Percentiles rank a stretch among this genome's conserved stretches.
Conservation (phyloP, 2,888 invertebrate species). For the Agrotis puta region DNA sequence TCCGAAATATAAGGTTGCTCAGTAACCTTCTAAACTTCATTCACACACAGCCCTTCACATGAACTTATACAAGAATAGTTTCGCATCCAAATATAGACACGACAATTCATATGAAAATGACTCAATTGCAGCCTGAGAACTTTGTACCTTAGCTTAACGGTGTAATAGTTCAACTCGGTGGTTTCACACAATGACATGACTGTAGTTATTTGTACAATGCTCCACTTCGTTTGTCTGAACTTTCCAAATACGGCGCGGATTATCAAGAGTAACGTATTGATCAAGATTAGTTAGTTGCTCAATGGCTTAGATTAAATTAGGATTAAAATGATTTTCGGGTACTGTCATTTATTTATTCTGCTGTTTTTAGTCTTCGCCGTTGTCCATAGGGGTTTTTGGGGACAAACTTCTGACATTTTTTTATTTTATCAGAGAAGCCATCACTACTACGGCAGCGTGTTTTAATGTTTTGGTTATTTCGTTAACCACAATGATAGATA, state of each 20-base stretch:
- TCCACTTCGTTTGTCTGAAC: constrained; percentile 36
- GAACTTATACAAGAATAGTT: constrained; percentile 33
- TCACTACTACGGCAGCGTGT: too few species aligned
- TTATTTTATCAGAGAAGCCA: too few species aligned
- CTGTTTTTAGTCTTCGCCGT: background rate
- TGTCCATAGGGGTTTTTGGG: background rate
- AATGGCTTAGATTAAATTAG: constrained; percentile 3
- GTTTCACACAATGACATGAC: constrained; percentile 55
- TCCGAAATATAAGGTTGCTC: constrained; percentile 2
- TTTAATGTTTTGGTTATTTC: background rate
- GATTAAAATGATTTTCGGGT: constrained; percentile 9
- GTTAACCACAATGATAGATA: too few species aligned
- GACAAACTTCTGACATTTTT: too few species aligned
- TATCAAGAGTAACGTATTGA: constrained; percentile 30
- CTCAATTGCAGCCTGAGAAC: constrained; percentile 49
- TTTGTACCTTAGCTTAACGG: constrained; percentile 49
- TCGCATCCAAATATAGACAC: constrained; percentile 28
- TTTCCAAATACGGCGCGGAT: constrained; percentile 51
- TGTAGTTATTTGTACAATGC: constrained; percentile 40
- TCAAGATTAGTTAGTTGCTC: constrained; percentile 14
- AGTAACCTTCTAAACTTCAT: constrained; percentile 15
- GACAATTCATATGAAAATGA: constrained; percentile 46
- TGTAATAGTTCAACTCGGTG: constrained; percentile 51
- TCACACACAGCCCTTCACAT: constrained; percentile 27
- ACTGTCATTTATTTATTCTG: constrained; percentile 1